Conservation (phyloP, 2,797 vertebrate species). For the Hapalemur alaotrensis region DNA sequence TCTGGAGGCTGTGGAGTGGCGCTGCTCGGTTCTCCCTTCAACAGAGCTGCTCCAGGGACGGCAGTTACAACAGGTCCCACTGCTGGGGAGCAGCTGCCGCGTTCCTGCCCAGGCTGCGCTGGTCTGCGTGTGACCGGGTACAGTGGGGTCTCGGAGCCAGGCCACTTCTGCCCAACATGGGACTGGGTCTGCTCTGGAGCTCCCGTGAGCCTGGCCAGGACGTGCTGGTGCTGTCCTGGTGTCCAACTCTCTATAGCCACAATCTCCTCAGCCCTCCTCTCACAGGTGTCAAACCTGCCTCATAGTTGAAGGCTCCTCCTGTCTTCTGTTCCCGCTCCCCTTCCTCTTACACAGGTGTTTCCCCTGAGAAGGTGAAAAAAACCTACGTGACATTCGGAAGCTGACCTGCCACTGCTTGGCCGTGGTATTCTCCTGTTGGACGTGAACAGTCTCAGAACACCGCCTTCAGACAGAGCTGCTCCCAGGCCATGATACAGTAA, state of each 20-base stretch:
- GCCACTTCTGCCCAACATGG: not conserved
- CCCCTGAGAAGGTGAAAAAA: too few species aligned
- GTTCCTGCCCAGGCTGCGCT: too few species aligned
- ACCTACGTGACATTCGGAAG: not conserved
- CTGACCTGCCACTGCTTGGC: not conserved
- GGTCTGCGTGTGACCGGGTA: not conserved
- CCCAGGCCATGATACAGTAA: not conserved
- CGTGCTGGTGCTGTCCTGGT: too few species aligned
- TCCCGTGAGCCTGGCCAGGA: not conserved
- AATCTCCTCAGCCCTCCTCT: not conserved
- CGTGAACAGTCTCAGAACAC: not conserved
- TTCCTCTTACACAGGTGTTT: not conserved
- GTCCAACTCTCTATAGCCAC: not conserved
- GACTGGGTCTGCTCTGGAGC: not conserved
- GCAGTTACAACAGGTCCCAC: not conserved
- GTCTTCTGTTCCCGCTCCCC: not conserved
- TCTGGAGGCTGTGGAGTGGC: not conserved
- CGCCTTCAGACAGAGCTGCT: not conserved
- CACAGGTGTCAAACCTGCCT: not conserved
- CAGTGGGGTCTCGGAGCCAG: not conserved
- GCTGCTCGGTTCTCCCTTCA: not conserved
- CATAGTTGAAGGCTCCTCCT: not conserved
- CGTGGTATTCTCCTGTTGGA: not conserved
- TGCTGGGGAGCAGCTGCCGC: not conserved
- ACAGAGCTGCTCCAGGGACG: not conserved